phyloP scores from a whole-genome alignment of 2,797 vertebrate genomes.

The Salarias fasciatus region DNA sequence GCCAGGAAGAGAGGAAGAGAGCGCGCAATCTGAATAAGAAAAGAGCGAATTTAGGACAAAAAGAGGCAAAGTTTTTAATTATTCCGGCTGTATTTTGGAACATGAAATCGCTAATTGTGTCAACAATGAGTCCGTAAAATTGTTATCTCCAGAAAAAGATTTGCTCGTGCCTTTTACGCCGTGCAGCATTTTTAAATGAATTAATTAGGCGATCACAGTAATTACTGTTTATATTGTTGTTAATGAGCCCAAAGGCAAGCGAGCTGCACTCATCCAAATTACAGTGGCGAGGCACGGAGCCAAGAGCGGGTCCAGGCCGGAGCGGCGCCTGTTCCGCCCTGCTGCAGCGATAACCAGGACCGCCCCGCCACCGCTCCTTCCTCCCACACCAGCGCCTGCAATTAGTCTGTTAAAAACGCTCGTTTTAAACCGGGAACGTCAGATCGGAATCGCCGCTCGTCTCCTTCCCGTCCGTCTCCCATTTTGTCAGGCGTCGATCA shows the following conservation, averaged over 20 bases:
- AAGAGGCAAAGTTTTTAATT: slow-evolving; percentile 66
- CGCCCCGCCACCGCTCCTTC: no score
- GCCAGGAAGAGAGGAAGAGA: slow-evolving; percentile 26
- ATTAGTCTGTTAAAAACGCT: slow-evolving; percentile 18
- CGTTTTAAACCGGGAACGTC: slow-evolving; percentile 8
- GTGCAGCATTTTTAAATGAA: slow-evolving; percentile 83
- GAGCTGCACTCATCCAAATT: slow-evolving; percentile 87
- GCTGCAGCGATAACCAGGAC: slow-evolving; percentile 41
- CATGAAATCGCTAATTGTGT: slow-evolving; percentile 81
- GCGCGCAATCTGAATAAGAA: slow-evolving; percentile 59
- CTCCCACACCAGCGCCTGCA: slow-evolving; percentile 4
- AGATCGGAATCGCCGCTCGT: slow-evolving; percentile 47
- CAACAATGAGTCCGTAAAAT: slow-evolving; percentile 78
- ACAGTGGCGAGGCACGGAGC: slow-evolving; percentile 83
- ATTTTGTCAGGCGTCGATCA: slow-evolving; percentile 46
- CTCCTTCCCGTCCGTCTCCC: slow-evolving; percentile 28
- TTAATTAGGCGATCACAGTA: slow-evolving; percentile 88
- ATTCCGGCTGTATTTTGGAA: slow-evolving; percentile 76
- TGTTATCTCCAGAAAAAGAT: slow-evolving; percentile 81
- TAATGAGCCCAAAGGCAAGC: slow-evolving; percentile 88
- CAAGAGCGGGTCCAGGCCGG: slow-evolving; percentile 80
- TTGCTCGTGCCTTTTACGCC: slow-evolving; percentile 75
- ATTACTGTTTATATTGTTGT: slow-evolving; percentile 90
- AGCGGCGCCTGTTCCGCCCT: slow-evolving; percentile 61
- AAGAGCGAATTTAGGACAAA: slow-evolving; percentile 51